Evolutionary conservation across 1,140 invertebrate genomes (phyloP).

Genomic region (Eufriesea mexicana): DNA sequence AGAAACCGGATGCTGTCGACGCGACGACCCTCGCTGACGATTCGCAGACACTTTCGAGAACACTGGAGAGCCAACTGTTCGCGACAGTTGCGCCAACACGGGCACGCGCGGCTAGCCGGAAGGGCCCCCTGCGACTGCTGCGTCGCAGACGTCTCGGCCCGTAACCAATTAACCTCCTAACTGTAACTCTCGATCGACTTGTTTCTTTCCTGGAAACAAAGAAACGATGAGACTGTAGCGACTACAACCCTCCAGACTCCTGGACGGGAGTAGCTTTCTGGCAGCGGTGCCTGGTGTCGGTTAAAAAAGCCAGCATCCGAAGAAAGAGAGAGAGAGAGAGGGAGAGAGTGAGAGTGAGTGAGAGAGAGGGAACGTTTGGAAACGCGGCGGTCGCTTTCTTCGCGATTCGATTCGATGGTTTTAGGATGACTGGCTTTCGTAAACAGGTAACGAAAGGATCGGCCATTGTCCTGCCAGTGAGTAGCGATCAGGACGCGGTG

Average conservation of each 20-base stretch:
- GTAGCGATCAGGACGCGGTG: conserved; percentile 71
- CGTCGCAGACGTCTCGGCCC: neutral
- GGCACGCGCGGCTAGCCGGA: conserved; percentile 69
- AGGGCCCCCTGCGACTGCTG: conserved; percentile 51
- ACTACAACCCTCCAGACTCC: too few relatives aligned
- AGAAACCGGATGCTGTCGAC: conserved; percentile 62
- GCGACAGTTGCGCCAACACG: conserved; percentile 75
- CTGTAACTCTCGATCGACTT: neutral
- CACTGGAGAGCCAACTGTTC: conserved; percentile 63
- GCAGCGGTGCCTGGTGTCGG: neutral
- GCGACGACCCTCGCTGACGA: conserved; percentile 57
- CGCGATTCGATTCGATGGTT: conserved; percentile 78
- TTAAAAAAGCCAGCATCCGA: neutral
- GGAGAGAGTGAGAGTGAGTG: too few relatives aligned
- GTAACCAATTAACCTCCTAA: neutral
- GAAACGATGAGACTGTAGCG: too few relatives aligned
- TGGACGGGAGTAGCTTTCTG: too few relatives aligned
- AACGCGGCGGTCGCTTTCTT: conserved; percentile 58
- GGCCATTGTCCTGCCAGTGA: conserved; percentile 64
- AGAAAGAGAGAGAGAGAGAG: neutral
- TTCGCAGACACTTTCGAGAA: conserved; percentile 58
- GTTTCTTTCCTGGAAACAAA: neutral
- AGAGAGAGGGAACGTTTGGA: neutral
- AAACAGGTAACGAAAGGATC: conserved; percentile 61
- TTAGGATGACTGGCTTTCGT: conserved; percentile 66